Base-by-base conservation (phyloP, 2,797 vertebrate genomes). In the Anabas testudineus region DNA sequence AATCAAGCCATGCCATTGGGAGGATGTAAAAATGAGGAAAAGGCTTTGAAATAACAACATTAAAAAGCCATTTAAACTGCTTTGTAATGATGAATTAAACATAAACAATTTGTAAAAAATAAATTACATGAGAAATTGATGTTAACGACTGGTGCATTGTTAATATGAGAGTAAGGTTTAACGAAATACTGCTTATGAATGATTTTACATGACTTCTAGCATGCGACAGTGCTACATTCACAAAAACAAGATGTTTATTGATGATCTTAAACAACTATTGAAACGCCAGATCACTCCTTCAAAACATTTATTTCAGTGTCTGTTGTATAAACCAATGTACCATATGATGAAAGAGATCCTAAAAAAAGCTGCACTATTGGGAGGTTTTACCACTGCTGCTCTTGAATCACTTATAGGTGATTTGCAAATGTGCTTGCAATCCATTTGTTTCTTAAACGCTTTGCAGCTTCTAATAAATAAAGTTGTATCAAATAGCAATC, bases 351-450 rank as follows among this genome's bases (percentile, higher is more conserved):
- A 57, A 48, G 41, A 55, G 5, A 10, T 52, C 30, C 21, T 10
- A 5, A 15, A 16, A 73, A 58, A 72, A n/a, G n/a, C n/a, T 64
- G 54, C 36, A 62, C 22, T 22, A 53, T 47, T 70, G n/a, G 10
- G 22, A 66, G 52, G 36, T 28, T 53, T 16, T 1, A 30, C 48
- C 54, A 56, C 19, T 54, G 10, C 18, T 22, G 18, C 18, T 53
- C 36, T 42, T n/a, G 60, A 60, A 36, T 19, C 24, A 2, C 15
- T 16, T n/a, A 10, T 9, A 10, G 36, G 21, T 70, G 18, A 57
- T 42, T 32, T 45, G 7, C 30, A 61, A 15, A 36, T 19, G 1
- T n/a, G 4, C 37, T 21, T 6, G 2, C 3, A 10, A 18, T 39
- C 10, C 18, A 9, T 63, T 45, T 19, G 22, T 21, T 34, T 41